phyloP scores from a whole-genome alignment of 2,797 vertebrate genomes.

The Australoheros facetus region DNA sequence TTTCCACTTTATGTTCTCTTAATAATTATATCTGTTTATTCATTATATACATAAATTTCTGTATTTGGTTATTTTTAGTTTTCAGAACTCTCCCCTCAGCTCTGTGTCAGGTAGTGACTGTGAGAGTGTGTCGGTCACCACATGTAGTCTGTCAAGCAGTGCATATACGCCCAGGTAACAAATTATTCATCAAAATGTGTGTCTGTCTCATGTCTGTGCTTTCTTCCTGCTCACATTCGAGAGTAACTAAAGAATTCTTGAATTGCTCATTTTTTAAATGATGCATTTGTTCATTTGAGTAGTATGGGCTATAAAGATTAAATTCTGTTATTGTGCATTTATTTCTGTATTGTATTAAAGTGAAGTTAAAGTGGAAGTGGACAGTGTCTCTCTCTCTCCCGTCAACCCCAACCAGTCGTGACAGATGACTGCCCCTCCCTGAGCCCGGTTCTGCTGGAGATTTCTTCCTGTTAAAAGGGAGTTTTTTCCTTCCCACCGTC shows the following conservation, averaged over 20 bases:
- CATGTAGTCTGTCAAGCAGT: slow-evolving; percentile 94
- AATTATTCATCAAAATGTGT: slow-evolving; percentile 21
- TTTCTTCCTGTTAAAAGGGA: too few species aligned
- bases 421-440: too few species aligned
- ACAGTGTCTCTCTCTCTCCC: too few species aligned
- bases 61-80: slow-evolving; percentile 82
- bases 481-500: too few species aligned
- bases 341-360: background rate
- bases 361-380: background rate
- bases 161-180: slow-evolving; percentile 89
- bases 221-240: background rate
- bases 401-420: too few species aligned
- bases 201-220: slow-evolving; percentile 16
- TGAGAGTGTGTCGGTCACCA: slow-evolving; percentile 93
- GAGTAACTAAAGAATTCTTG: background rate
- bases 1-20: slow-evolving; percentile 1
- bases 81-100: slow-evolving; percentile 89
- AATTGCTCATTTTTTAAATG: background rate
- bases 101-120: slow-evolving; percentile 93
- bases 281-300: background rate
- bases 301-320: background rate
- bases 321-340: background rate
- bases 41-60: slow-evolving; percentile 38
- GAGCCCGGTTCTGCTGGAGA: too few species aligned
- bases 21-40: slow-evolving; percentile 28